Evolutionary conservation across 2,113 vertebrate genomes (phyloP).

Genomic region (Egretta garzetta): DNA sequence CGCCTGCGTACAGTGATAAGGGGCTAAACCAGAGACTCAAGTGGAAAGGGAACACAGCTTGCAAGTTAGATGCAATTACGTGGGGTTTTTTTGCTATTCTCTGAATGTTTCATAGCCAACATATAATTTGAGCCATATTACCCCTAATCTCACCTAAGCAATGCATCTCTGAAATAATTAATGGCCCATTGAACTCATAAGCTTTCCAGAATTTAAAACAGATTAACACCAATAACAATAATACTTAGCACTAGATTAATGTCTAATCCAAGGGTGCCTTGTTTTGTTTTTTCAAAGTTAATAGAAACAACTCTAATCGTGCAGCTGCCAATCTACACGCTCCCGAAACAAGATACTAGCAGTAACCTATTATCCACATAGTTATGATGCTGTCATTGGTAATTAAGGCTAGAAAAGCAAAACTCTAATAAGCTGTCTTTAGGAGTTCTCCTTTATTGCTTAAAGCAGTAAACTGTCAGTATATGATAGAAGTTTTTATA

Average conservation of each 20-base stretch:
- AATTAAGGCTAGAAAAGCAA: neutral
- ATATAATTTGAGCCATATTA: neutral
- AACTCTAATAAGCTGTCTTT: neutral
- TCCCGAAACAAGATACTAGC: neutral
- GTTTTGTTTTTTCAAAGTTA: neutral
- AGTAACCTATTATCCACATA: neutral
- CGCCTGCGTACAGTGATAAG: accelerated
- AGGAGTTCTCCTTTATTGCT: neutral
- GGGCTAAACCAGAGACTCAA: neutral
- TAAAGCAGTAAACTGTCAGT: neutral
- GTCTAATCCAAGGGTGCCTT: neutral
- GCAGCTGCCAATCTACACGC: neutral
- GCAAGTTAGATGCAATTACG: neutral
- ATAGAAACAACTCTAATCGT: neutral
- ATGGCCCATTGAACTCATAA: neutral
- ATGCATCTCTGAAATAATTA: neutral
- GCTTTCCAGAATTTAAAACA: neutral
- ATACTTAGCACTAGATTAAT: neutral
- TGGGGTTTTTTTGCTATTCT: accelerated
- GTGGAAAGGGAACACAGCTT: neutral
- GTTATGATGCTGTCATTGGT: neutral
- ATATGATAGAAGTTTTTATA: neutral
- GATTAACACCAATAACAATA: neutral
- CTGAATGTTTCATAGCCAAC: neutral
- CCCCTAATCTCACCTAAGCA: neutral